Evolutionary conservation across 1,140 invertebrate species (phyloP).

Genomic region (Meloidogyne exigua): DNA sequence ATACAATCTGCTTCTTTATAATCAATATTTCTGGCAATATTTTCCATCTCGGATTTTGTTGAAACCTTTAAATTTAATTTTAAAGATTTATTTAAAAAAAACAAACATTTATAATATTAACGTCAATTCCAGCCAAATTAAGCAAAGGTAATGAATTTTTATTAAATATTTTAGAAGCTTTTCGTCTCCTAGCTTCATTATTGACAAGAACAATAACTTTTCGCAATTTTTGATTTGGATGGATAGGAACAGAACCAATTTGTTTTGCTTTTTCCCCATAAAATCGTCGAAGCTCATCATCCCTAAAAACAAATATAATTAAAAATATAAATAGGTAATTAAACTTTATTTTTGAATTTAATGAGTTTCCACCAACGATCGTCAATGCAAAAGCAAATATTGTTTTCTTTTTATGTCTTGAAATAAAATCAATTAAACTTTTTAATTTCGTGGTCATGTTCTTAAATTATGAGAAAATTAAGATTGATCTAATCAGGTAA

Average conservation of each 20-base stretch:
- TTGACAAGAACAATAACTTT: constrained; percentile 41
- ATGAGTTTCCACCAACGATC: constrained; percentile 3
- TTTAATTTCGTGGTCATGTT: neutral
- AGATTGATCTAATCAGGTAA: no score
- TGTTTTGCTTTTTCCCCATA: constrained; percentile 37
- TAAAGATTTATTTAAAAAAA: neutral
- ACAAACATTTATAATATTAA: constrained; percentile 36
- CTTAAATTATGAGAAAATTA: neutral
- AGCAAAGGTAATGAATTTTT: constrained; percentile 43
- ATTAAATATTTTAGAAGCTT: constrained; percentile 28
- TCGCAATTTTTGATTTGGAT: constrained; percentile 18
- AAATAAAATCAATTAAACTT: constrained; percentile 21
- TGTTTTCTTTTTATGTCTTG: constrained; percentile 43
- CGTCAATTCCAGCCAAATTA: constrained; percentile 41
- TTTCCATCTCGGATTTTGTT: constrained; percentile 28
- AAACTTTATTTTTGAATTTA: constrained; percentile 18
- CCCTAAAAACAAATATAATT: constrained; percentile 28
- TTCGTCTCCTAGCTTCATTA: constrained; percentile 29
- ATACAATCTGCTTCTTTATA: constrained; percentile 35
- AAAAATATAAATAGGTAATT: neutral
- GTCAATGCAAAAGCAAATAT: constrained; percentile 30
- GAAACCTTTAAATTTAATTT: constrained; percentile 17
- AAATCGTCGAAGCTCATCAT: constrained; percentile 33
- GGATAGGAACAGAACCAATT: constrained; percentile 23
- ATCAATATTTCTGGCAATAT: constrained; percentile 30